Percentiles rank a stretch among this genome's conserved stretches.
These are phyloP conservation scores for Omphaloscelis lunosa DNA, from an alignment of 2,888 invertebrate species.

Conservation along the genomic window DNA sequence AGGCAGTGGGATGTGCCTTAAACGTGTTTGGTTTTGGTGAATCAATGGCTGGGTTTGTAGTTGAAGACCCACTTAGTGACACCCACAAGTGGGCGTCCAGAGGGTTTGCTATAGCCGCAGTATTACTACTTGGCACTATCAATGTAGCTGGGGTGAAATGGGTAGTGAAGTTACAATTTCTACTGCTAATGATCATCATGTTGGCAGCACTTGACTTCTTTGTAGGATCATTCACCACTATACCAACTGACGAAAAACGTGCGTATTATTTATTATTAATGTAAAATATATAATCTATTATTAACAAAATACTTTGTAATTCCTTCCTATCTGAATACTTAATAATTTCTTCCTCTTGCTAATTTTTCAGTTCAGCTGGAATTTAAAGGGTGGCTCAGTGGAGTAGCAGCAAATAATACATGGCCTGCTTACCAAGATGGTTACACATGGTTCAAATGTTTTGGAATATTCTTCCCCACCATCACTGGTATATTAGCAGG, in stretches of 20 bases:
- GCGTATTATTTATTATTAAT: constrained; percentile 69
- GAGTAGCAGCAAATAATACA: constrained; percentile 95
- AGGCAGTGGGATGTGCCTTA: constrained; percentile 98
- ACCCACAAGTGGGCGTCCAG: constrained; percentile 94
- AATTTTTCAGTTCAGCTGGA: constrained; percentile 84
- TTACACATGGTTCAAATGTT: constrained; percentile 98
- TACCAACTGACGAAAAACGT: constrained; percentile 90
- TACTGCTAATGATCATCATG: constrained; percentile 95
- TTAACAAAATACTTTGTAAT: neutral
- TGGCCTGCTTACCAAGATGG: constrained; percentile 94
- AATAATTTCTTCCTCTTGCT: neutral
- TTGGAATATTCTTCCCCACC: constrained; percentile 99
- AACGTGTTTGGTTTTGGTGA: constrained; percentile 99
- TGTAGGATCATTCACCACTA: constrained; percentile 96
- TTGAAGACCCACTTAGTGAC: constrained; percentile 85
- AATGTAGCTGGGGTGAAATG: constrained; percentile 99
- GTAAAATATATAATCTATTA: neutral
- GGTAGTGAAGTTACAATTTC: constrained; percentile 98
- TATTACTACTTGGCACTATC: constrained; percentile 96
- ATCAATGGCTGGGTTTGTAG: constrained; percentile 96
- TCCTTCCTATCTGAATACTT: neutral
- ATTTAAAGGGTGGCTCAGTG: constrained; percentile 96
- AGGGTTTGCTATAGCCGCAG: constrained; percentile 96
- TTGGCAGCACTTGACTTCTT: constrained; percentile 98
- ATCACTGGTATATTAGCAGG: constrained; percentile 99